Base-by-base conservation (phyloP, 2,797 vertebrate genomes). In the Poliocrania exsul region DNA sequence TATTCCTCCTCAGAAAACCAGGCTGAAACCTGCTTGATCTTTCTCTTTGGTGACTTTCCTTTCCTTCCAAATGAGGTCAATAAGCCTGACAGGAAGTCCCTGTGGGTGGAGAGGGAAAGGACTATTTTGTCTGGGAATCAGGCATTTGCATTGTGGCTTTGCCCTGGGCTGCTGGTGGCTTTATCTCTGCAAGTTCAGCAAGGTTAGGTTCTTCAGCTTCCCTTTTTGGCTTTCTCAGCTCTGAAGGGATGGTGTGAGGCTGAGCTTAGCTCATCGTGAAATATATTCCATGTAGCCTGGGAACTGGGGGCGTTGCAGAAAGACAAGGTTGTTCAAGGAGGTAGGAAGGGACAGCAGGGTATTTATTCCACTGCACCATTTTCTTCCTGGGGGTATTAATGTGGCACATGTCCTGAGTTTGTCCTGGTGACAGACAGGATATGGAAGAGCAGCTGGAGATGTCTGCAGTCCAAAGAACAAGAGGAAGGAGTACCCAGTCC, bases 231-330 rank as follows among this genome's bases (percentile, higher is more conserved):
- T 81, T 92, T 93, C 75, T 94, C 35, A 65, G 82, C 58, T 93
- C 69, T 1, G 5, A 93, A 92, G 67, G 53, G 31, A 77, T 83
- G 84, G 91, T 94, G 88, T 79, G 92, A 96, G 88, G 91, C 87
- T 96, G 82, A 88, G 89, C 71, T 86, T 82, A 90, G 87, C 85
- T 94, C 89, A 71, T 91, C 13, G 1, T 94, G 94, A 91, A 95
- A 90, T 88, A 33, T 67, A 79, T 93, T 93, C 89, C 61, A 44
- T 82, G 71, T 82, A 88, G 53, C 33, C 64, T 91, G 58, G 71
- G 69, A 93, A 33, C 81, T 2, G 73, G 91, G 56, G 93, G 75
- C 26, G 24, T 95, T 95, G 81, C 85, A 92, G 65, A 95, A 95
- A 80, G 84, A 58, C 58, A 87, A 89, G 70, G 86, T 89, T 93